These are phyloP conservation scores for Rafetus swinhoei DNA, from an alignment of 2,113 vertebrate genomes.

Conservation along the genomic window DNA sequence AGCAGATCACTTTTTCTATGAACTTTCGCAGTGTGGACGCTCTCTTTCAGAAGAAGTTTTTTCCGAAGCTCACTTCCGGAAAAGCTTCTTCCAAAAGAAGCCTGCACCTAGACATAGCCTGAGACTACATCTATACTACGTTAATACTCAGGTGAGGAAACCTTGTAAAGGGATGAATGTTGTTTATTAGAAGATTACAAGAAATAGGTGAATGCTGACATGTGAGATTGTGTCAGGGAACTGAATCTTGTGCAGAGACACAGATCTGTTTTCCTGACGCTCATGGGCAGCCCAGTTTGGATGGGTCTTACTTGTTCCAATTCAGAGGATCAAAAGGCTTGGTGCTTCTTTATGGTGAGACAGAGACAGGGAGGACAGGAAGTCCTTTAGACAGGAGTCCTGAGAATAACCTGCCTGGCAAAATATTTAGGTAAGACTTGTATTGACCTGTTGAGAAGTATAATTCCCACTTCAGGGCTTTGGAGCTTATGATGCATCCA, in stretches of 20 bases:
- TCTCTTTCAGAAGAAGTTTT: no score
- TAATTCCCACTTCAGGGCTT: not conserved
- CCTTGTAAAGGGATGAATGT: not conserved
- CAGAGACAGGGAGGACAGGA: not conserved
- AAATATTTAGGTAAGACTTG: not conserved
- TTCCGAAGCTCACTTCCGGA: no score
- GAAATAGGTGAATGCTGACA: accelerated
- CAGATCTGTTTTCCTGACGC: not conserved
- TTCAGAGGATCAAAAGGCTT: not conserved
- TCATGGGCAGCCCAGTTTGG: not conserved
- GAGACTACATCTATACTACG: no score
- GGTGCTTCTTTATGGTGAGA: not conserved
- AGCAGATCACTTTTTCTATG: no score
- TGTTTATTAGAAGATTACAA: not conserved
- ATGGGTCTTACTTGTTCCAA: accelerated
- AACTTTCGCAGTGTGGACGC: no score
- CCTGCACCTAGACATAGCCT: no score
- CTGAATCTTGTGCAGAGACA: not conserved
- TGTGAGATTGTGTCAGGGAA: not conserved
- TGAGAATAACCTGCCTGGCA: not conserved
- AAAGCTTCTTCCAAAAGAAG: no score
- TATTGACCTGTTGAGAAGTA: not conserved
- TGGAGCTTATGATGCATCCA: not conserved
- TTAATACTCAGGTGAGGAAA: not conserved
- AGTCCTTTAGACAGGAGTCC: not conserved